phyloP scores from a whole-genome alignment of 2,113 vertebrate species.

The Paracanthobrama guichenoti region DNA sequence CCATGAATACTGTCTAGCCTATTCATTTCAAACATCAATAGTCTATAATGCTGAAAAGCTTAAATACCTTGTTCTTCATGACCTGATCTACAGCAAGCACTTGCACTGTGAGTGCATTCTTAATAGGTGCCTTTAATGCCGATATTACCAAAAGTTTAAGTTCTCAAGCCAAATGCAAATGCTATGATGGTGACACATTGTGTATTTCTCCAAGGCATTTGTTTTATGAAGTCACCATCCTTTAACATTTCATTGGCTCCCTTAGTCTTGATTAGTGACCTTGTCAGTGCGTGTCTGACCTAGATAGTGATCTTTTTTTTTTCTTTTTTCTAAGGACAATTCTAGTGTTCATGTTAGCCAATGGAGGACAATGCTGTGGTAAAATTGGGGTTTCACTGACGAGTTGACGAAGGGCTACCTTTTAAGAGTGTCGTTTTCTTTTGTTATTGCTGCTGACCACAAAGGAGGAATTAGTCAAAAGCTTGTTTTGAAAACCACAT shows the following conservation, averaged over 20 bases:
- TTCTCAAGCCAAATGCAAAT: not conserved
- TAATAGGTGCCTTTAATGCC: not conserved
- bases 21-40: not conserved
- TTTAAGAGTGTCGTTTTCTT: slow-evolving; percentile 24
- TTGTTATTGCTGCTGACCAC: slow-evolving; percentile 33
- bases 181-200: not conserved
- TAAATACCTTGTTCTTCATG: not conserved
- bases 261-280: slow-evolving; percentile 38
- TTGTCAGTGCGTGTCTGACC: slow-evolving; percentile 63
- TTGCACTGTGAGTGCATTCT: not conserved
- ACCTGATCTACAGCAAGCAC: not conserved
- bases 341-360: not conserved
- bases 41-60: not conserved
- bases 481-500: slow-evolving; percentile 29
- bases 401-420: not conserved
- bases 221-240: slow-evolving; percentile 36
- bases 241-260: slow-evolving; percentile 29
- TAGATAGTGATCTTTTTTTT: slow-evolving; percentile 59
- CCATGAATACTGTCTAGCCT: not conserved
- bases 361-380: not conserved
- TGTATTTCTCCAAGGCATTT: slow-evolving; percentile 32
- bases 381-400: not conserved
- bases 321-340: slow-evolving; percentile 13
- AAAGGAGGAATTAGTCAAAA: slow-evolving; percentile 22
- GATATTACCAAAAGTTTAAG: not conserved